Base-by-base conservation (phyloP, 92 coral and sea anemone species). In the Heteractis magnifica region DNA sequence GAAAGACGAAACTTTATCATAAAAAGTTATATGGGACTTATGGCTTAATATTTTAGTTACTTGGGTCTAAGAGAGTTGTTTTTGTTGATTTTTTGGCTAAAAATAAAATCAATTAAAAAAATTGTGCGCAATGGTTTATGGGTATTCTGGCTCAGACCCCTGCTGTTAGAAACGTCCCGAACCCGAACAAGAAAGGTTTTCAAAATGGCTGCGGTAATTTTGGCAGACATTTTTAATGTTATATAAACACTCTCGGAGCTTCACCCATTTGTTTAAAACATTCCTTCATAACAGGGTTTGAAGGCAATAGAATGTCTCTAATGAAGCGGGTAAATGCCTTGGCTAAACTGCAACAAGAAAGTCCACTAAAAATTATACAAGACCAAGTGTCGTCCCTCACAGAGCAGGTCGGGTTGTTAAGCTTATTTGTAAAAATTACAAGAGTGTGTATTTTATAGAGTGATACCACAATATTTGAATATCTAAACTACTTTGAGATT, bases 311-410 rank as follows among this genome's bases (percentile, higher is more conserved):
- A 68, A 81, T 81, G 85, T 81, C 85, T 52, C 12, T 81, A 44
- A 20, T 72, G 60, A 82, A 56, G 41, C 60, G 60, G 44, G 86
- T 64, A 0, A 51, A 10, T 21, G 62, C 26, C 26, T 18, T 68
- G 60, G 52, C 84, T 49, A 68, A 81, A 70, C 10, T 8, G 11
- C 77, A 16, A 11, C 77, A 81, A 70, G 86, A 76, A 75, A 55
- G 79, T n/a, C 72, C 26, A 6, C 86, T 82, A 20, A 13, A 14
- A 34, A 21, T n/a, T 55, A 19, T 82, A 15, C 79, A 82, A 75
- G 79, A 82, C 49, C 70, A 72, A 60, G 72, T 82, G 4, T 41
- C 56, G 8, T 59, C 19, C 71, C 56, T 82, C 15, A 21, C 52
- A 72, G 49, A 18, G 10, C 77, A 49, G 70, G 70, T 62, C 14